Base-by-base conservation (phyloP, 1,140 invertebrate species). In the Aleiodes sp. region DNA sequence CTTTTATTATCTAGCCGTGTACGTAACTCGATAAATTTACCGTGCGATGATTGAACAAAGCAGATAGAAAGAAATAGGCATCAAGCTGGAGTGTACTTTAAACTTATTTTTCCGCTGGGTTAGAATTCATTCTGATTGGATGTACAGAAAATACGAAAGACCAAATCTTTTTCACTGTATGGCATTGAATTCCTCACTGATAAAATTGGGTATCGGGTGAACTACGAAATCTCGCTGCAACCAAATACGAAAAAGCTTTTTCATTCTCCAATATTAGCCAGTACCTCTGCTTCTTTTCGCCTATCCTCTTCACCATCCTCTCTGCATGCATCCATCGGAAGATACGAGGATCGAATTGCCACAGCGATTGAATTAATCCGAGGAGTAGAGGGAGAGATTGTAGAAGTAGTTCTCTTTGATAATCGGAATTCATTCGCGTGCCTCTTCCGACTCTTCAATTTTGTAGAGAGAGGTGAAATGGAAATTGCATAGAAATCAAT, bases 331-430 rank as follows among this genome's bases (percentile, higher is more conserved):
- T 52, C 21, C 21, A 19, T 52, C 59, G 6, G 16, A 61, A 35
- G 59, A 61, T 37, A 61, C 59, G 21, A 61, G 35, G 37, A 63
- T 57, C 52, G 46, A 66, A 52, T 19, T 46, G 39, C 43, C 28
- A 65, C 35, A 16, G 26, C 31, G 19, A 56, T 56, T 65, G 64
- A 65, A 65, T 65, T 65, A 65, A 65, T 65, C 21, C 31, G 16
- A 26, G 16, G n/a, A 21, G 24, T 14, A 63, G 28, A 41, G 16
- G 2, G 19, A 62, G 33, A 16, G 24, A 65, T 16, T 12, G 24
- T 12, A 10, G 0, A 14, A 39, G 33, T 2, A 19, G 6, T 35
- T 65, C 52, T 59, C 65, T 59, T 59, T 67, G 33, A 67, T 67
- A 67, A 67, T 67, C 56, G 29, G 31, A 67, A 60, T 67, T 24